Conservation (phyloP, 2,888 invertebrate genomes). For the Drosophila mercatorum region DNA sequence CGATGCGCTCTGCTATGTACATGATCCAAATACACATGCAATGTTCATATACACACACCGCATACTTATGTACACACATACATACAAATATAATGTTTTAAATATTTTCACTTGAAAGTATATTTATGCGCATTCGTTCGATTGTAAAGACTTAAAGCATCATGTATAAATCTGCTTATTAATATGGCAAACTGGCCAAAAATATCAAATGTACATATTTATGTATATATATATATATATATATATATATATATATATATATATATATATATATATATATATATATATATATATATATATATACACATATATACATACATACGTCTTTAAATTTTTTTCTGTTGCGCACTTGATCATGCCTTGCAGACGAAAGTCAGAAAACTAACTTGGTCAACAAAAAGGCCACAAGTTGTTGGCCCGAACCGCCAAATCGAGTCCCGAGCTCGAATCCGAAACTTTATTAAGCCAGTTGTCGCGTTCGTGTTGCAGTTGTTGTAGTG, state of each 20-base stretch:
- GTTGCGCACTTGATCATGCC: constrained; percentile 50
- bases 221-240: not conserved
- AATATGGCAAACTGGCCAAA: constrained; percentile 30
- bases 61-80: not conserved
- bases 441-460: constrained; percentile 8
- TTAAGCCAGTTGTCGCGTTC: constrained; percentile 10
- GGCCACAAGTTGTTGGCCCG: constrained; percentile 45
- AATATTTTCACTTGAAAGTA: not conserved
- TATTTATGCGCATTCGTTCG: not conserved
- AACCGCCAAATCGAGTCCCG: not conserved
- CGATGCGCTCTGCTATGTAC: not conserved
- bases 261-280: not conserved
- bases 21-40: not conserved
- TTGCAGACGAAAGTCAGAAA: constrained; percentile 60
- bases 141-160: not conserved
- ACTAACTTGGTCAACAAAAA: constrained; percentile 58
- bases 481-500: constrained; percentile 5
- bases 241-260: not conserved
- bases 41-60: not conserved
- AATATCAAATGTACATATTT: constrained; percentile 1
- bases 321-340: constrained; percentile 17
- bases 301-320: constrained; percentile 14
- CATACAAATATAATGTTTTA: not conserved
- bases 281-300: not conserved
- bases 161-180: not conserved